Conservation (phyloP, 2,888 invertebrate genomes). For the Plemyria rubiginata region DNA sequence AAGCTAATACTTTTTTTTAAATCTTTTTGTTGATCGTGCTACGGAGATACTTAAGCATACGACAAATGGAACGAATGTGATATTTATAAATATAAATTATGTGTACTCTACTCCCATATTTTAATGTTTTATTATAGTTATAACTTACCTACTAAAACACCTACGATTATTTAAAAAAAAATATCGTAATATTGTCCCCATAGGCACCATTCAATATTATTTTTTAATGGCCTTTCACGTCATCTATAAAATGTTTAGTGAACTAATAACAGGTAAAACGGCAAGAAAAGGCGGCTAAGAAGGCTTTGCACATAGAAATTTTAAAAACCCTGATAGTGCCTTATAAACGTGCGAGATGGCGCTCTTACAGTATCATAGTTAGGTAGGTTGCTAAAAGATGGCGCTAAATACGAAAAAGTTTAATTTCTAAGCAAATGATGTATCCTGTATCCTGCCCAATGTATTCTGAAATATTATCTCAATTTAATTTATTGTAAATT, state of each 20-base stretch:
- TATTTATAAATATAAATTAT: not conserved
- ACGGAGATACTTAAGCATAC: not conserved
- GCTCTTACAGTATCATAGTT: not conserved
- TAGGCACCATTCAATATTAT: no score
- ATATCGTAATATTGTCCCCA: no score
- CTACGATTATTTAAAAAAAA: no score
- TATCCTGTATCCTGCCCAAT: not conserved
- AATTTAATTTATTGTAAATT: constrained; percentile 51
- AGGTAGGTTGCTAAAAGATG: constrained; percentile 1
- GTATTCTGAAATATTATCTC: not conserved
- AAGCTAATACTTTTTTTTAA: not conserved
- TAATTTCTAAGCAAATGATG: not conserved
- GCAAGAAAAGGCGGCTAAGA: not conserved
- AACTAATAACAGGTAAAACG: not conserved
- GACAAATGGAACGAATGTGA: not conserved
- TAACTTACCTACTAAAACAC: no score
- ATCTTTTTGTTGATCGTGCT: not conserved
- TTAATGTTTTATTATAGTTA: no score
- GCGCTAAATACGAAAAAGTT: not conserved
- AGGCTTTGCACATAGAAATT: not conserved
- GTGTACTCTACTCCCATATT: not conserved
- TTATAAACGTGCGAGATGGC: constrained; percentile 15
- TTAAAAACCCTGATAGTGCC: not conserved
- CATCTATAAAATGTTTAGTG: not conserved
- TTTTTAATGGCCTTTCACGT: not conserved